Base-by-base conservation (phyloP, 1,140 invertebrate species). In the Batillaria attramentaria region DNA sequence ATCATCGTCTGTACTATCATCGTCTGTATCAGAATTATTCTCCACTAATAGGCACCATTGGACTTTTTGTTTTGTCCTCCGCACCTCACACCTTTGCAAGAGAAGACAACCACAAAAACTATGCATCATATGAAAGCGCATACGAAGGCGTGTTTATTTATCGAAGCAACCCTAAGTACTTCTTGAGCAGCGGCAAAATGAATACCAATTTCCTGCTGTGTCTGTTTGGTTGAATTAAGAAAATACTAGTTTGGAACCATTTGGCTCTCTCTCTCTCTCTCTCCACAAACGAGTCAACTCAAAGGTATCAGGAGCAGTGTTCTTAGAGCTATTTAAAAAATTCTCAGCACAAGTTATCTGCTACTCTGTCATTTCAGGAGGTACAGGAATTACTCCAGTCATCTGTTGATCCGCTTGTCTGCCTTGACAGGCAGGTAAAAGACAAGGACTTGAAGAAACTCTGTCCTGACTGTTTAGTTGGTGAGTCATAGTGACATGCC, bases 331-430 rank as follows among this genome's bases (percentile, higher is more conserved):
- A 2, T 54, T 54, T 54, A 2, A 54, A 54, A 54, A 3, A n/a
- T n/a, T n/a, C n/a, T n/a, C n/a, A n/a, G n/a, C n/a, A n/a, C n/a
- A n/a, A n/a, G n/a, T 62, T 31, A 62, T n/a, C 57, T 31, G 33
- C 33, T 24, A 16, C 16, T 39, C 10, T 69, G 33, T 41, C 33
- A 37, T 37, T 72, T 42, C 69, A 72, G 69, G 69, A 72, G 69
- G 69, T 72, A 41, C 18, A n/a, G n/a, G 39, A 42, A 1, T 31
- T 72, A 28, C 16, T 72, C n/a, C 28, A 42, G 39, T 42, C 69
- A 37, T 1, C 18, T 72, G 0, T 20, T 72, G 20, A 42, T 2
- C 2, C 37, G 43, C 2, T 41, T 6, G 24, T 37, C 24, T 3
- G 33, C 16, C 13, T 39, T 28, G 37, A 41, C 28, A 24, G 16